phyloP scores from a whole-genome alignment of 1,140 invertebrate species.

The Microplitis mediator region DNA sequence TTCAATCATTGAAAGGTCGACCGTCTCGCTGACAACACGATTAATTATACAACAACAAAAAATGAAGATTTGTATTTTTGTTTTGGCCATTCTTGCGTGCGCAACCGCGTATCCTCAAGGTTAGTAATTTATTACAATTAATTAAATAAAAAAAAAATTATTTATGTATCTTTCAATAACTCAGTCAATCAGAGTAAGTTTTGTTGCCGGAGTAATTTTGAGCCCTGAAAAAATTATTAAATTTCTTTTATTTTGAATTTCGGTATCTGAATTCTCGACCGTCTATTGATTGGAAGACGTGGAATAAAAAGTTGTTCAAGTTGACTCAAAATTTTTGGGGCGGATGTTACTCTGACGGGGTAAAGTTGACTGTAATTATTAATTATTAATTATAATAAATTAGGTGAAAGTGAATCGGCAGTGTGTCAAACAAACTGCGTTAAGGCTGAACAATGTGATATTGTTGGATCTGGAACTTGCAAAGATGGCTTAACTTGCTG shows the following conservation, averaged over 20 bases:
- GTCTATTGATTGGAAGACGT: too few species aligned
- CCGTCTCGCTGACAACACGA: background rate
- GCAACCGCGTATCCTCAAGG: constrained; percentile 17
- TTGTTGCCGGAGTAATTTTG: too few species aligned
- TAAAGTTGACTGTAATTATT: too few species aligned
- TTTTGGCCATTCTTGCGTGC: background rate
- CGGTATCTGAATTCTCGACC: too few species aligned
- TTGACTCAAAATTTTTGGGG: too few species aligned
- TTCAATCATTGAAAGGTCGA: background rate
- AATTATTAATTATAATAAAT: too few species aligned
- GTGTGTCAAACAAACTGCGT: constrained; percentile 44
- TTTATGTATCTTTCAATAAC: background rate
- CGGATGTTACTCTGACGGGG: too few species aligned
- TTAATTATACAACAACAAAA: background rate
- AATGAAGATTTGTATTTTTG: constrained; percentile 40
- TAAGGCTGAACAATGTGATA: constrained; percentile 29
- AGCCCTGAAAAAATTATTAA: too few species aligned
- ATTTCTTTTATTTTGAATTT: too few species aligned
- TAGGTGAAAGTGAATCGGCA: background rate
- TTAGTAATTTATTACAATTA: background rate
- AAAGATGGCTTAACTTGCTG: constrained; percentile 38
- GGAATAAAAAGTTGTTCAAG: too few species aligned
- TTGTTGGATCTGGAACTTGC: background rate
- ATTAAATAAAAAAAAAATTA: background rate
- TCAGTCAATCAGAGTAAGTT: background rate